Conservation (phyloP, 2,113 vertebrate species). For the Sturnira hondurensis region DNA sequence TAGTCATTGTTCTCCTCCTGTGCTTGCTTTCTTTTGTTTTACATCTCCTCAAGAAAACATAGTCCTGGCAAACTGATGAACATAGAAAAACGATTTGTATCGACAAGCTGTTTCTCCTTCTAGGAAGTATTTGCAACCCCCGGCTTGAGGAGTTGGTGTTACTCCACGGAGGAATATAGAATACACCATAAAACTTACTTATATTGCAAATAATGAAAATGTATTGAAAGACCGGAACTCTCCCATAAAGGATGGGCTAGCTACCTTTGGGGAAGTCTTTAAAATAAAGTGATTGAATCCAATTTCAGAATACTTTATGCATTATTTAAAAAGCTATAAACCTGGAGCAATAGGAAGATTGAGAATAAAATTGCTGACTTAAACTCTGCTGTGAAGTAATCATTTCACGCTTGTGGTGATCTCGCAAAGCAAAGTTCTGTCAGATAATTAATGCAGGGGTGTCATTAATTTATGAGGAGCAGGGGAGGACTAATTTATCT, state of each 20-base stretch:
- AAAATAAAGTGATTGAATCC: constrained; percentile 49
- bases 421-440: constrained; percentile 59
- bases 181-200: background rate
- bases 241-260: background rate
- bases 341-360: background rate
- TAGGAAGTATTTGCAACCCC: background rate
- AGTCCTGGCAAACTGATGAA: background rate
- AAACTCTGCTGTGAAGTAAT: constrained; percentile 61
- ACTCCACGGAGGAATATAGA: background rate
- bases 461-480: constrained; percentile 70
- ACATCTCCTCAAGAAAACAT: background rate
- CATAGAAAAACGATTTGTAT: background rate
- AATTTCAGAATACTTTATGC: constrained; percentile 39
- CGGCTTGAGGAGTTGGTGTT: background rate
- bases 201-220: constrained; percentile 10
- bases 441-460: constrained; percentile 67
- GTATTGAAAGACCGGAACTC: background rate
- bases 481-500: constrained; percentile 48
- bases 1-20: background rate
- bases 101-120: background rate
- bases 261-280: background rate
- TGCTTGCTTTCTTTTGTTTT: background rate
- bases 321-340: constrained; percentile 30
- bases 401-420: constrained; percentile 67
- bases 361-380: constrained; percentile 43